Evolutionary conservation across 2,797 vertebrate species (phyloP), one percentile per base, ranked within the genome.

Genomic region (Sparus aurata): DNA sequence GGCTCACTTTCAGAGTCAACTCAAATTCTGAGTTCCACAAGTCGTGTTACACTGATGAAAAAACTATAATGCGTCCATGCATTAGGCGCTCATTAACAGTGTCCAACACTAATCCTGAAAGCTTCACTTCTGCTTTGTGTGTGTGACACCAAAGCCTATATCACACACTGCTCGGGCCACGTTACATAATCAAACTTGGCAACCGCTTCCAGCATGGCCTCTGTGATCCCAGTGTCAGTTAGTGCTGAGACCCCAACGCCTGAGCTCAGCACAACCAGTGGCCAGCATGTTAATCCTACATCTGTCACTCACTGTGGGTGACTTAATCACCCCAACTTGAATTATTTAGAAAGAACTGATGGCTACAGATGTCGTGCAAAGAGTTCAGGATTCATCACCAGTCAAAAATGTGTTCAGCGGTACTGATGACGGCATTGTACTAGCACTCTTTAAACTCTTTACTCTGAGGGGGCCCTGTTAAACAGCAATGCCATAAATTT

Each of bases 181-280:
- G 69, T 90, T 90, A 75, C 82, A 84, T 92, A 86, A 92, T 83
- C 69, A 61, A 80, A 82, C 59, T 78, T 81, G 78, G 67, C 52
- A 63, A 85, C 79, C 12, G 70, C 81, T 76, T 75, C 38, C 73
- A 80, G 80, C 64, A 16, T 84, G 23, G 75, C 77, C 75, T 80
- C 49, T 52, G 61, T 82, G 82, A 84, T 83, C 72, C 76, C 71
- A 4, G 73, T 70, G 80, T 80, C 84, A 80, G 76, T 86, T 82
- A 58, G 82, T 77, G 78, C 79, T 59, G 72, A 70, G 82, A 72
- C 62, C 38, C 65, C 74, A 70, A 71, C 3, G 83, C 80, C 89
- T 88, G 83, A 91, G 84, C 83, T 90, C 88, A 87, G 88, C 83
- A 84, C 83, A 87, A 79, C 83, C 73, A 69, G 75, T 38, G 69